Conservation (phyloP, 2,888 invertebrate species). For the Icerya purchasi region DNA sequence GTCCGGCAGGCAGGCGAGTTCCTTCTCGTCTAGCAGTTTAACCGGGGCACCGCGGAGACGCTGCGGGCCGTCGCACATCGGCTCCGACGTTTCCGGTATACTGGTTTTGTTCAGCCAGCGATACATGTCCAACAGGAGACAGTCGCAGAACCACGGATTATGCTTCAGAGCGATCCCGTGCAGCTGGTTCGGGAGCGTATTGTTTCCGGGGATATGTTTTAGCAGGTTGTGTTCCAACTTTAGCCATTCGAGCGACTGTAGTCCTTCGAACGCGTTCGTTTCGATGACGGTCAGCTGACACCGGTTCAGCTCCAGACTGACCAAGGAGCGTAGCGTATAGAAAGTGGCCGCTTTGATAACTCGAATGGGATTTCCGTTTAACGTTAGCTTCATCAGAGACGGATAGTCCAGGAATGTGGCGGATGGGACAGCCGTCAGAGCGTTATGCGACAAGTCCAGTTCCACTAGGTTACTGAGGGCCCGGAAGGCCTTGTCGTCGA, state of each 20-base stretch:
- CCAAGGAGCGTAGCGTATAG: conserved; percentile 48
- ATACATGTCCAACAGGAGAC: conserved; percentile 52
- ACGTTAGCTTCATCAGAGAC: conserved; percentile 57
- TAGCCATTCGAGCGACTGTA: conserved; percentile 63
- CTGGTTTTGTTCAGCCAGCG: conserved; percentile 55
- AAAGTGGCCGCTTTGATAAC: conserved; percentile 48
- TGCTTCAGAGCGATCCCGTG: conserved; percentile 61
- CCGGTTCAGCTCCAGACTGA: conserved; percentile 56
- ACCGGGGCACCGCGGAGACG: conserved; percentile 44
- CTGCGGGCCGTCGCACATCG: conserved; percentile 48
- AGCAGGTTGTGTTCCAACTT: conserved; percentile 63
- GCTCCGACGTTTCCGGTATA: conserved; percentile 55
- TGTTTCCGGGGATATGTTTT: conserved; percentile 43
- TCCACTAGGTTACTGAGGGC: conserved; percentile 73
- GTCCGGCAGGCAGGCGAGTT: conserved; percentile 63
- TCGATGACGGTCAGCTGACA: conserved; percentile 59
- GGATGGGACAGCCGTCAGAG: conserved; percentile 52
- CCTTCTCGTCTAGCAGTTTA: conserved; percentile 40
- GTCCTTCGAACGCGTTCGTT: conserved; percentile 56
- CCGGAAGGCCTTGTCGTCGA: conserved; percentile 59
- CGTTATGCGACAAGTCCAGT: conserved; percentile 64
- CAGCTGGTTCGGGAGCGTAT: conserved; percentile 50
- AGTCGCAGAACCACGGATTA: conserved; percentile 79
- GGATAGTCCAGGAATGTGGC: conserved; percentile 55
- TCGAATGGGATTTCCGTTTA: conserved; percentile 63